A percentile compares a stretch with the other conserved stretches of the same genome.
These are phyloP conservation scores for Rhipidura dahli DNA, from an alignment of 2,113 vertebrate genomes.

Conservation along the genomic window DNA sequence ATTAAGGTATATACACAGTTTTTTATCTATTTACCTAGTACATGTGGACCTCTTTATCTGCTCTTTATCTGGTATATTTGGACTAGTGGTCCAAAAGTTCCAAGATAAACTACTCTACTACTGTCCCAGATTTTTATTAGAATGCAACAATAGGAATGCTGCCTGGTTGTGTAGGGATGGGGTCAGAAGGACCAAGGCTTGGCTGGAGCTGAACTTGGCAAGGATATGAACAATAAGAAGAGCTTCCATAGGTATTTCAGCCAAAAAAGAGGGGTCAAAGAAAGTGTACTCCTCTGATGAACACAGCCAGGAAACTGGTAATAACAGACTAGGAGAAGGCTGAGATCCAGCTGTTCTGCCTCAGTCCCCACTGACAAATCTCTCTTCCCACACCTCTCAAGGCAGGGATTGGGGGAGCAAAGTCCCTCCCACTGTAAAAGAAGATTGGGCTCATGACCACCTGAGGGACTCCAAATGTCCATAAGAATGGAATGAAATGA, in stretches of 20 bases:
- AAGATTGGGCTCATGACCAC: not conserved
- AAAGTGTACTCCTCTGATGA: not conserved
- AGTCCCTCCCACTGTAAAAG: not conserved
- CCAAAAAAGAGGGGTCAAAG: not conserved
- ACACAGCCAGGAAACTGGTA: not conserved
- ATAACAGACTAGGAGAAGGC: not conserved
- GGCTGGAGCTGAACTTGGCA: not conserved
- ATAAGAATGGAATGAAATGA: rapidly evolving
- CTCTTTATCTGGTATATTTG: not conserved
- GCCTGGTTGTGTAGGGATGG: not conserved
- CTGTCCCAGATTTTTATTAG: not conserved
- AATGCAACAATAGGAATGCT: not conserved
- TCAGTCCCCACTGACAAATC: not conserved
- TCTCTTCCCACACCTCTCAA: not conserved
- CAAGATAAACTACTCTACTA: not conserved
- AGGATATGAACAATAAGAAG: not conserved
- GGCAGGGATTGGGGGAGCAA: not conserved
- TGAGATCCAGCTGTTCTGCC: not conserved
- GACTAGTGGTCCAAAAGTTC: not conserved
- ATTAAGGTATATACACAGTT: not conserved
- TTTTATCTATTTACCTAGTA: not conserved
- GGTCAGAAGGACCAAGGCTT: not conserved
- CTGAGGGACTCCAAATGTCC: not conserved
- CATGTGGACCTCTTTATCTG: not conserved
- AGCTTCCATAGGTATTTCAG: not conserved